Evolutionary conservation across 37 sponge, comb jelly and placozoan species (phyloP), one percentile per base, ranked within the genome.

Genomic region (Chondrosia reniformis): DNA sequence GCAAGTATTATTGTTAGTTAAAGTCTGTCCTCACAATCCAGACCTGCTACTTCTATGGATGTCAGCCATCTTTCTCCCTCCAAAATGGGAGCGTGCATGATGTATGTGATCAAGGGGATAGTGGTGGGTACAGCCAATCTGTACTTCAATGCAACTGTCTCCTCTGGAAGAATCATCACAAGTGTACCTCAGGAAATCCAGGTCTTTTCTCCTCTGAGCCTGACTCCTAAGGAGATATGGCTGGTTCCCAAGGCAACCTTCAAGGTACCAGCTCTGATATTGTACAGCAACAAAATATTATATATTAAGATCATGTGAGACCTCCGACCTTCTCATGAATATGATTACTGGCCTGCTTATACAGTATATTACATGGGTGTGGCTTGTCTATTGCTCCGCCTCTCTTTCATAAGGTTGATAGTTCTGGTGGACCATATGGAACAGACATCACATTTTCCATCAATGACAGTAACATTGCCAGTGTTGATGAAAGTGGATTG

Each of bases 351-450:
- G 45, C 73, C n/a, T n/a, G n/a, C n/a, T n/a, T n/a, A n/a, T n/a
- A n/a, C n/a, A n/a, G n/a, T n/a, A n/a, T n/a, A n/a, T n/a, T n/a
- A n/a, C n/a, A n/a, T n/a, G n/a, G n/a, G n/a, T n/a, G n/a, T n/a
- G n/a, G n/a, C n/a, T n/a, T n/a, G n/a, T n/a, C n/a, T n/a, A n/a
- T n/a, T n/a, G n/a, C n/a, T n/a, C n/a, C n/a, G n/a, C n/a, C n/a
- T 27, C 73, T 45, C 5, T 55, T 21, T 33, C 7, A 46, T 10
- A 34, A 93, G 89, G 81, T 93, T 22, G 33, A 43, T 17, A 83
- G 84, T 21, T 81, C 67, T 83, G 93, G 93, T 45, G 93, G 93
- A 4, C 93, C 93, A 12, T 84, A 80, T 2, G 78, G 88, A 41
- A 73, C 81, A 49, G 49, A 46, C 40, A 45, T 93, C 24, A 31